phyloP scores from a whole-genome alignment of 2,888 invertebrate genomes.

The Cetonia aurata region DNA sequence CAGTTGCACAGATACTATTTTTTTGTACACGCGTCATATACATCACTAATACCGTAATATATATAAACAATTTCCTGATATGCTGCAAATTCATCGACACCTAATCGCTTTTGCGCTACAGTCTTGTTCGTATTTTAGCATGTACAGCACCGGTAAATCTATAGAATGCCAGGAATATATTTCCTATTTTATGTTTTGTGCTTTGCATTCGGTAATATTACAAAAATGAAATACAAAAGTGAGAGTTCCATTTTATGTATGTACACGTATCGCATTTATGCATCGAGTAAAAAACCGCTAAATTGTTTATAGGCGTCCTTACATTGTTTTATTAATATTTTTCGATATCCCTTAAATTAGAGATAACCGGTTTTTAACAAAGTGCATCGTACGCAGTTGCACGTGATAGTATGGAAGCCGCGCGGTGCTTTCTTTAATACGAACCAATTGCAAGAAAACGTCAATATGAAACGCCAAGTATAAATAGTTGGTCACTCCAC shows the following conservation, averaged over 20 bases:
- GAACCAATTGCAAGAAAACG: slow-evolving; percentile 32
- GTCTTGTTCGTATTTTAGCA: too few relatives aligned
- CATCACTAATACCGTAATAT: not conserved
- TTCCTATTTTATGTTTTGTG: too few relatives aligned
- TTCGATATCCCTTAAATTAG: slow-evolving; percentile 45
- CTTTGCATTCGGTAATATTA: too few relatives aligned
- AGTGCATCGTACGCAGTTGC: slow-evolving; percentile 62
- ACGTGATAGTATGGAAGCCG: slow-evolving; percentile 61
- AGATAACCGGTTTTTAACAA: slow-evolving; percentile 55
- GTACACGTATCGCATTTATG: not conserved
- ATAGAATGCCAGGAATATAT: too few relatives aligned
- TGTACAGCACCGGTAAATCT: too few relatives aligned
- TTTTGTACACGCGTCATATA: slow-evolving; percentile 3
- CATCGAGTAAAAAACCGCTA: not conserved
- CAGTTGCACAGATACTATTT: slow-evolving; percentile 12
- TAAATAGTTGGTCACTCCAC: too few relatives aligned
- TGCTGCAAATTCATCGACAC: too few relatives aligned
- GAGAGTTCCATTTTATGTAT: not conserved
- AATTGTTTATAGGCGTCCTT: slow-evolving; percentile 41
- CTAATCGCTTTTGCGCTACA: too few relatives aligned
- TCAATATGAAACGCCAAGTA: not conserved
- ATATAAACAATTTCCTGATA: not conserved
- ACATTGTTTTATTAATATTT: slow-evolving; percentile 50
- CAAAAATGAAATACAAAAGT: slow-evolving; percentile 21
- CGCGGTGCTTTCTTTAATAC: slow-evolving; percentile 54